Evolutionary conservation across 2,113 vertebrate genomes (phyloP).

Genomic region (Ictalurus furcatus): DNA sequence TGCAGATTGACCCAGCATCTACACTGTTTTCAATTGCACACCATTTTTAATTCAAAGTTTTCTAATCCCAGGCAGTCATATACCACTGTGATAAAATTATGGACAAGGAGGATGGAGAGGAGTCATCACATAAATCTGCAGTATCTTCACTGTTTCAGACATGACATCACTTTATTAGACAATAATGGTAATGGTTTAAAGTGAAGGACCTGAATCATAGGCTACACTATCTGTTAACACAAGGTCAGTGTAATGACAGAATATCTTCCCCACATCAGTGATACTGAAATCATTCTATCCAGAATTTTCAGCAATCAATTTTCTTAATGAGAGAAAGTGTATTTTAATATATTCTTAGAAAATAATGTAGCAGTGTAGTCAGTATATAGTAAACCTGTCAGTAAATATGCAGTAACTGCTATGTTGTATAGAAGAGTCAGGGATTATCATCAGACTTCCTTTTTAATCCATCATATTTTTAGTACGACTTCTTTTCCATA

Average conservation of each 20-base stretch:
- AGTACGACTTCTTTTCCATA: constrained; percentile 47
- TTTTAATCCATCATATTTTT: constrained; percentile 47
- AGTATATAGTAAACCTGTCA: background rate
- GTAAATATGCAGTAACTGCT: background rate
- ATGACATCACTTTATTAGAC: constrained; percentile 5
- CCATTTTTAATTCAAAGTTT: background rate
- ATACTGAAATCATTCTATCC: background rate
- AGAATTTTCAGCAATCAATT: background rate
- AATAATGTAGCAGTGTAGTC: background rate
- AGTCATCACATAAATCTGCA: background rate
- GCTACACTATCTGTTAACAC: background rate
- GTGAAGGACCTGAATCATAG: background rate
- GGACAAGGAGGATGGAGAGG: background rate
- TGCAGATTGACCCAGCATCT: background rate
- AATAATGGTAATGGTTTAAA: background rate
- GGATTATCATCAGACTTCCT: constrained; percentile 26
- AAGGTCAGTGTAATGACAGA: background rate
- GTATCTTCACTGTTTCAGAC: background rate
- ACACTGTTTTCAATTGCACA: background rate
- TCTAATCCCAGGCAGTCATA: background rate
- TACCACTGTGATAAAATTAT: background rate
- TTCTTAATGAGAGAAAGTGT: background rate
- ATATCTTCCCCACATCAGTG: background rate
- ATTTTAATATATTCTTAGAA: background rate
- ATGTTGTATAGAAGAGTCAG: background rate